Percentiles rank a stretch among this genome's conserved stretches.
Conservation (phyloP, 1,140 invertebrate species). For the Diprion similis region DNA sequence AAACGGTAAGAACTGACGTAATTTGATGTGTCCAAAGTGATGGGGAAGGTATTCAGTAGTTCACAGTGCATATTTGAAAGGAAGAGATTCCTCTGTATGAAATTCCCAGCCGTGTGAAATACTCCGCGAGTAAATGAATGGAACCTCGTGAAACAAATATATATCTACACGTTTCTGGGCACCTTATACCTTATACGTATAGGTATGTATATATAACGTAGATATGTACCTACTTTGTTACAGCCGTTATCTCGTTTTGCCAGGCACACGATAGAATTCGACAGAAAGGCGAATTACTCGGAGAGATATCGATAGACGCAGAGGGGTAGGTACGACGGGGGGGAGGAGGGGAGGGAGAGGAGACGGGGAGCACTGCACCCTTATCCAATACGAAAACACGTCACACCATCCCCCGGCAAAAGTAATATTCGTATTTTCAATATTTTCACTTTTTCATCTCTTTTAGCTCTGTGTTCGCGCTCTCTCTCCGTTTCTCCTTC, state of each 20-base stretch:
- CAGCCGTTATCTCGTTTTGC: constrained; percentile 5
- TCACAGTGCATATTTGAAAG: too few species aligned
- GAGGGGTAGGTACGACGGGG: not conserved
- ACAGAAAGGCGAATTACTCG: not conserved
- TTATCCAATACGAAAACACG: constrained; percentile 21
- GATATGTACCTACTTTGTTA: not conserved
- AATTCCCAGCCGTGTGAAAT: not conserved
- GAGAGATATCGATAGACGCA: not conserved
- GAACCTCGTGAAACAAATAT: not conserved
- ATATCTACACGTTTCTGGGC: not conserved
- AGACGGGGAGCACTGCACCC: not conserved
- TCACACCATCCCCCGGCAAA: constrained; percentile 16
- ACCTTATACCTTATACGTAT: not conserved
- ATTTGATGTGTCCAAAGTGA: too few species aligned
- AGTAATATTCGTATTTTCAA: not conserved
- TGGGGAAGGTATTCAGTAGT: too few species aligned
- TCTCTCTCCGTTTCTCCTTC: not conserved
- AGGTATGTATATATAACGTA: too few species aligned
- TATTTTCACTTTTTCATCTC: constrained; percentile 13
- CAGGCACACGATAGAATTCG: constrained; percentile 2
- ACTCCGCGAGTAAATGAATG: not conserved
- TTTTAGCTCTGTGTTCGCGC: constrained; percentile 3
- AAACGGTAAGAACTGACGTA: too few species aligned
- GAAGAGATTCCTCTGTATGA: not conserved
- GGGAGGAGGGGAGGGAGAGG: not conserved